A percentile compares a stretch with the other conserved stretches of the same genome.
These are phyloP conservation scores for Chaunax sp. DNA, from an alignment of 2,797 vertebrate species.

Conservation along the genomic window DNA sequence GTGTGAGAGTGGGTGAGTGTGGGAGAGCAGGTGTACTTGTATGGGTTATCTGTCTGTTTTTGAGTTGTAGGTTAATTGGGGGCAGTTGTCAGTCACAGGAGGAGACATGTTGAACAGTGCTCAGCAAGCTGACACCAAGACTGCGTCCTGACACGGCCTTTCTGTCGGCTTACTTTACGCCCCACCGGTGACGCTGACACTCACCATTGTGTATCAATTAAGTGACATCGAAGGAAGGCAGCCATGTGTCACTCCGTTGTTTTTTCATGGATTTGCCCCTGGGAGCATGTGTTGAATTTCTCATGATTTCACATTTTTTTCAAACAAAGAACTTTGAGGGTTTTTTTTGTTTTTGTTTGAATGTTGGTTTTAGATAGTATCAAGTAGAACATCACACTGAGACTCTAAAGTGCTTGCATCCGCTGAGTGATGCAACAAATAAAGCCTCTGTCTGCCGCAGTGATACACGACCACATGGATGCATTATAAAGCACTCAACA, in stretches of 20 bases:
- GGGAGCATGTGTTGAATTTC: slow-evolving; percentile 70
- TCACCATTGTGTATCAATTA: slow-evolving; percentile 73
- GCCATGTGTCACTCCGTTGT: slow-evolving; percentile 60
- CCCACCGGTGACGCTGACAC: slow-evolving; percentile 51
- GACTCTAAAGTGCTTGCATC: not conserved
- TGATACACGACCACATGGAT: not conserved
- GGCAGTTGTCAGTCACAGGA: slow-evolving; percentile 72
- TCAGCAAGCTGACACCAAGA: slow-evolving; percentile 62
- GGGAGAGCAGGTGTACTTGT: slow-evolving; percentile 63
- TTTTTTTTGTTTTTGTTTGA: not conserved
- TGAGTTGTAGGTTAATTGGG: slow-evolving; percentile 75
- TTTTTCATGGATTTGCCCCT: slow-evolving; percentile 48
- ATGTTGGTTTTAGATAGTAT: slow-evolving; percentile 3
- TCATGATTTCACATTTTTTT: slow-evolving; percentile 47
- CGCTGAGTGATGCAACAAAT: slow-evolving; percentile 10
- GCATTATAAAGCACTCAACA: not conserved
- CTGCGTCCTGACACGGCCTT: slow-evolving; percentile 66
- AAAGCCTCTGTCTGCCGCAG: not conserved
- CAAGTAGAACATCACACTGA: not conserved
- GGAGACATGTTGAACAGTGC: slow-evolving; percentile 65
- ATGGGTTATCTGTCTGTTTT: slow-evolving; percentile 54
- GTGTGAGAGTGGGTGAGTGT: slow-evolving; percentile 8
- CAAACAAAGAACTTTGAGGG: not conserved
- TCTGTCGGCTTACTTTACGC: slow-evolving; percentile 71
- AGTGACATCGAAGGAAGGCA: slow-evolving; percentile 57